Evolutionary conservation across 2,888 invertebrate genomes (phyloP), one percentile per base, ranked within the genome.

Genomic region (Limnephilus rhombicus): DNA sequence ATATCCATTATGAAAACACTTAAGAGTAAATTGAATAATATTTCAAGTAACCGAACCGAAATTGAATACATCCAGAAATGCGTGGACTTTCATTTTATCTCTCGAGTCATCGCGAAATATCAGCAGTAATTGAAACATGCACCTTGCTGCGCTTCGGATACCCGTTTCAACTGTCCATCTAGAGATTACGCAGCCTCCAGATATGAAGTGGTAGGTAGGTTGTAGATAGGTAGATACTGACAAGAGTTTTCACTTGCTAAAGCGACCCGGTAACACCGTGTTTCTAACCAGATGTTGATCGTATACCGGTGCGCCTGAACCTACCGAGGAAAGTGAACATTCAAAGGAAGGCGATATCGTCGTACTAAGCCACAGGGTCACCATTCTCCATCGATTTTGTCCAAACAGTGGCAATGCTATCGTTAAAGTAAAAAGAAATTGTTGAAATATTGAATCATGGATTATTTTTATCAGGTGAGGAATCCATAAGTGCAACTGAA

Each of bases 201-300:
- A 68, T 24, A 68, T 83, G n/a, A 37, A 83, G 37, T 0, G 9
- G 83, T 24, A 37, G 83, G 83, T 83, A 11, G 83, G 34, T 34
- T 18, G 34, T 82, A 9, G 34, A 82, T 82, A 29, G 31, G 31
- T 83, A 37, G 34, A 31, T 18, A 24, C 41, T 18, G 41, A 85
- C 86, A 29, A 29, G 41, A 86, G 49, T 86, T 86, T 86, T 86
- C 86, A 37, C 86, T 86, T 86, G 41, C 86, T 29, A 86, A 41
- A 29, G 45, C 29, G 86, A 86, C 86, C 86, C n/a, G 45, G 5
- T 68, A 68, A 68, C 68, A 68, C 68, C 24, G 9, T 68, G 45
- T n/a, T 45, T 45, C 86, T 86, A 86, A 49, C 86, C 86, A 45
- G 86, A 86, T 86, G 68, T 68, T 68, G 68, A 68, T 68, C 68